Evolutionary conservation across 2,797 vertebrate genomes (phyloP).

Genomic region (Halcyon chelicuti): DNA sequence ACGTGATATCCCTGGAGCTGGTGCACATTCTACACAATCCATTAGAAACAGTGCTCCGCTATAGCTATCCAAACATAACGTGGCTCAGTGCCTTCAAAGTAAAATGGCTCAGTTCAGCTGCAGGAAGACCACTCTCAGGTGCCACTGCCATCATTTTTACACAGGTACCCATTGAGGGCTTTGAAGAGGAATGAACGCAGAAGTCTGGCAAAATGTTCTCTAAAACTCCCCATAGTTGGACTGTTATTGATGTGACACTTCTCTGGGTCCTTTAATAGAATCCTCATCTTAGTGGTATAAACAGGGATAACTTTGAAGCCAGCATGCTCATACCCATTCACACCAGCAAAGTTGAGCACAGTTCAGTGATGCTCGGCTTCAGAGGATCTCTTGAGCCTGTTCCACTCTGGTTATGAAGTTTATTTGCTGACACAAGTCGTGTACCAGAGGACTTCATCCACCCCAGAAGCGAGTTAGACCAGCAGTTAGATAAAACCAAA

Average conservation of each 20-base stretch:
- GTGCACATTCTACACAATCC: not conserved
- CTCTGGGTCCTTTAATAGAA: not conserved
- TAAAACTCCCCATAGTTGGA: not conserved
- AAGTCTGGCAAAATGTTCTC: not conserved
- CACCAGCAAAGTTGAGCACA: not conserved
- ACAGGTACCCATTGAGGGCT: fast-evolving
- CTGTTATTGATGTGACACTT: fast-evolving
- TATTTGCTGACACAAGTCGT: not conserved
- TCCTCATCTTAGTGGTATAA: not conserved
- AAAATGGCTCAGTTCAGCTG: not conserved
- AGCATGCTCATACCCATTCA: fast-evolving
- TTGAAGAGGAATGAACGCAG: not conserved
- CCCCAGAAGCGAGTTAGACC: not conserved
- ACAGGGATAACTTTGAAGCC: not conserved
- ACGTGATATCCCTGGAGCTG: not conserved
- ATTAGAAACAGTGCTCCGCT: not conserved
- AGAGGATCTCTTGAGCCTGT: not conserved
- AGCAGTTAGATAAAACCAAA: not conserved
- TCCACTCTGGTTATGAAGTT: not conserved
- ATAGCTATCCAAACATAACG: not conserved
- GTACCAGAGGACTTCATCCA: not conserved
- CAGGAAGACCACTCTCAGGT: not conserved
- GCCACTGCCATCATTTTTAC: fast-evolving
- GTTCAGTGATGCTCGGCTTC: not conserved
- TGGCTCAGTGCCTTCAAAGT: not conserved